Percentiles rank a stretch among this genome's conserved stretches.
These are phyloP conservation scores for Melanophora roralis DNA, from an alignment of 2,888 invertebrate genomes.

Conservation along the genomic window DNA sequence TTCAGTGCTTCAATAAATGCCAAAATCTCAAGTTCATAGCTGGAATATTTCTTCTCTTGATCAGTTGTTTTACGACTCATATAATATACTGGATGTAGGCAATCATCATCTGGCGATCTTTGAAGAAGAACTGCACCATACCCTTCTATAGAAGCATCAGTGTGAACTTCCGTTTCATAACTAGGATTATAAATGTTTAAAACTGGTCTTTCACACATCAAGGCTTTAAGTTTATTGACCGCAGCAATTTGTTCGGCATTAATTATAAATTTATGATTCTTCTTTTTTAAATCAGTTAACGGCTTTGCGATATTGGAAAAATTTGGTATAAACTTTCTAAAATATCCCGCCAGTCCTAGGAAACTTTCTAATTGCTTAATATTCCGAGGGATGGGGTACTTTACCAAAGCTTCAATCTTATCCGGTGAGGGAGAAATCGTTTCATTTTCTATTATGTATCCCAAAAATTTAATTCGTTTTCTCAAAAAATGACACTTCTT, in stretches of 20 bases:
- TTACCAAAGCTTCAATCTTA: slow-evolving; percentile 64
- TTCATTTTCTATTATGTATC: slow-evolving; percentile 55
- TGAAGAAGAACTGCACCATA: slow-evolving; percentile 58
- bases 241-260: not conserved
- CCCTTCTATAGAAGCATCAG: slow-evolving; percentile 56
- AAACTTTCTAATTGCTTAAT: slow-evolving; percentile 67
- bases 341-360: slow-evolving; percentile 67
- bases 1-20: slow-evolving; percentile 65
- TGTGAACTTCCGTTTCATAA: slow-evolving; percentile 58
- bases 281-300: slow-evolving; percentile 54
- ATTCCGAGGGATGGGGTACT: slow-evolving; percentile 65
- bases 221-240: not conserved
- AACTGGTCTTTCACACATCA: slow-evolving; percentile 47
- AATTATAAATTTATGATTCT: too few relatives aligned
- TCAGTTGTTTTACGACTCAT: slow-evolving; percentile 57
- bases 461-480: slow-evolving; percentile 51
- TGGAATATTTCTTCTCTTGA: slow-evolving; percentile 42
- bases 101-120: slow-evolving; percentile 45
- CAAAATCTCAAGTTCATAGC: slow-evolving; percentile 66
- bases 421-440: slow-evolving; percentile 62
- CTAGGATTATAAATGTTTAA: slow-evolving; percentile 54
- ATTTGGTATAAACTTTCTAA: slow-evolving; percentile 65
- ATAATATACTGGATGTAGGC: slow-evolving; percentile 56
- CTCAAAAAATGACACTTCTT: slow-evolving; percentile 60
- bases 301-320: slow-evolving; percentile 64